These are phyloP conservation scores for Merops nubicus DNA, from an alignment of 2,113 vertebrate genomes.

Conservation along the genomic window DNA sequence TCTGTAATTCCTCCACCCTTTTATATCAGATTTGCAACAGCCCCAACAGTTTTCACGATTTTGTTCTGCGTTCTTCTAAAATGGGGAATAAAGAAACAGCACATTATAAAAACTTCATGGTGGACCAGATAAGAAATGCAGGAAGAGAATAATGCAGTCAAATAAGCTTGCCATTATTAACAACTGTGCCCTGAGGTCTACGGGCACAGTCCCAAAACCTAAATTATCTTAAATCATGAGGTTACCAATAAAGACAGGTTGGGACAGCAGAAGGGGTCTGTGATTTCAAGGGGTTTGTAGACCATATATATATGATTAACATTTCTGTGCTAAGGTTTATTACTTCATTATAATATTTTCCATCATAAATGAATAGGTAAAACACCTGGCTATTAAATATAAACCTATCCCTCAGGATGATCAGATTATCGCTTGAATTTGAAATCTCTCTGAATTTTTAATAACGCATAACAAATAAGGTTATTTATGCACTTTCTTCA, in stretches of 20 bases:
- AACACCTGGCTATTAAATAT: slow-evolving; percentile 77
- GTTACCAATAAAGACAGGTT: slow-evolving; percentile 38
- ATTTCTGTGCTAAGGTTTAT: slow-evolving; percentile 65
- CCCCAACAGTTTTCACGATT: neutral
- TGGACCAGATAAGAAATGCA: slow-evolving; percentile 39
- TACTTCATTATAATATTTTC: slow-evolving; percentile 77
- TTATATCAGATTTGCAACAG: neutral
- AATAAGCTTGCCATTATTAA: slow-evolving; percentile 64
- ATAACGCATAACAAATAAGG: slow-evolving; percentile 72
- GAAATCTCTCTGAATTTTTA: slow-evolving; percentile 78
- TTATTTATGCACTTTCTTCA: slow-evolving; percentile 71
- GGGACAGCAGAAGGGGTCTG: slow-evolving; percentile 52
- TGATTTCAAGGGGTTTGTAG: slow-evolving; percentile 58
- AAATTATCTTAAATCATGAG: slow-evolving; percentile 43
- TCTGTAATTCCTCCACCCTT: neutral
- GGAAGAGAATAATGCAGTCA: slow-evolving; percentile 51
- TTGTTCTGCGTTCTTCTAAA: neutral
- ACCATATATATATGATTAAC: slow-evolving; percentile 68
- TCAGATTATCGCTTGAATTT: slow-evolving; percentile 78
- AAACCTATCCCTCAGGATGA: slow-evolving; percentile 74
- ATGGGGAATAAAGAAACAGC: slow-evolving; percentile 39
- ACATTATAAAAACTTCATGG: slow-evolving; percentile 33
- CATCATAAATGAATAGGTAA: slow-evolving; percentile 76
- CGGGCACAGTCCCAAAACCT: neutral
- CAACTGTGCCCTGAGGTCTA: slow-evolving; percentile 51